Evolutionary conservation across 1,140 invertebrate genomes (phyloP).

Genomic region (Apocrypta bakeri): DNA sequence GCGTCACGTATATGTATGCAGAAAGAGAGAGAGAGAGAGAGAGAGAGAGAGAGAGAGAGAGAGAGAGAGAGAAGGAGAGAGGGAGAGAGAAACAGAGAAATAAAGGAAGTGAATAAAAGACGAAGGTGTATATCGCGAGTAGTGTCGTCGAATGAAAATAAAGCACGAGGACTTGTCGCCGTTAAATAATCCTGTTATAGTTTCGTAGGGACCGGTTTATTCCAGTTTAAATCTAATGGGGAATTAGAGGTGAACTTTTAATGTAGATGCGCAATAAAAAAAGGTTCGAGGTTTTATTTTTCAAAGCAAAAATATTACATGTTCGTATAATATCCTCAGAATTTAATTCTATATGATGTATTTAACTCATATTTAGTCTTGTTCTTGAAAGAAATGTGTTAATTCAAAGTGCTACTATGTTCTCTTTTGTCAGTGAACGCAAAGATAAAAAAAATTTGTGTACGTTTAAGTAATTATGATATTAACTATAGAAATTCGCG

Average conservation of each 20-base stretch:
- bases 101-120: too few relatives aligned
- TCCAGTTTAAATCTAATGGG: not conserved
- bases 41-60: not conserved
- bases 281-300: not conserved
- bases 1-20: slow-evolving; percentile 6
- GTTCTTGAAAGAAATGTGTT: not conserved
- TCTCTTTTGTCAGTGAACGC: not conserved
- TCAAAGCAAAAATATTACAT: too few relatives aligned
- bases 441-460: not conserved
- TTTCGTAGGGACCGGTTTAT: slow-evolving; percentile 12
- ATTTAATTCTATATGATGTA: too few relatives aligned
- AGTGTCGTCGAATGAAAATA: slow-evolving; percentile 8
- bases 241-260: not conserved
- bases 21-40: not conserved
- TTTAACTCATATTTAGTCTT: too few relatives aligned
- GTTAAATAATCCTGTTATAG: slow-evolving; percentile 8
- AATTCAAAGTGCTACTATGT: not conserved
- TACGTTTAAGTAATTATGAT: too few relatives aligned
- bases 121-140: not conserved
- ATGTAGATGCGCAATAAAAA: not conserved
- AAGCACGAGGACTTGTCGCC: not conserved
- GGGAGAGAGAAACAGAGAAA: not conserved
- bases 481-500: too few relatives aligned
- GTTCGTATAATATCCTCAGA: too few relatives aligned
- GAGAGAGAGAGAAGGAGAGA: not conserved